Percentiles rank a stretch among this genome's conserved stretches.
phyloP scores from a whole-genome alignment of 2,113 vertebrate genomes.

The Nansenia antarctica region DNA sequence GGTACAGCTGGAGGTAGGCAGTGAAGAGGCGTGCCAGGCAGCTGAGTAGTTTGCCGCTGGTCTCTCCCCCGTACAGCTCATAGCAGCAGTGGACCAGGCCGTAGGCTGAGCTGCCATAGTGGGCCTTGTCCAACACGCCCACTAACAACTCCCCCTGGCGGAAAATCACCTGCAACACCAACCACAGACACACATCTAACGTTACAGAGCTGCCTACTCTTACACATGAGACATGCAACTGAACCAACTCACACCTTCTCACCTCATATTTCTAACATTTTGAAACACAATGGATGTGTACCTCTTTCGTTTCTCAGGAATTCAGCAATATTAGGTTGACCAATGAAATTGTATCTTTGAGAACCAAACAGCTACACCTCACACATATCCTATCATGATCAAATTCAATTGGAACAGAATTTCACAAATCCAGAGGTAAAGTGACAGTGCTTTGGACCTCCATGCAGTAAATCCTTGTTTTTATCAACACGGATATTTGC shows the following conservation, averaged over 20 bases:
- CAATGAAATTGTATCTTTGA: too few species aligned
- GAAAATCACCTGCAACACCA: slow-evolving; percentile 83
- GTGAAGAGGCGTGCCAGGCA: slow-evolving; percentile 95
- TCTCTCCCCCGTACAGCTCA: slow-evolving; percentile 91
- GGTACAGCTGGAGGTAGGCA: slow-evolving; percentile 93
- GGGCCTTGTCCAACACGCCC: slow-evolving; percentile 95
- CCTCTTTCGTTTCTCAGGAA: too few species aligned
- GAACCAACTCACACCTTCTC: background rate
- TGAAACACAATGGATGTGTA: too few species aligned
- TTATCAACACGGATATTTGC: too few species aligned
- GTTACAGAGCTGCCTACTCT: background rate
- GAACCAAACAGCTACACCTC: too few species aligned
- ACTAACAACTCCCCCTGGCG: slow-evolving; percentile 87
- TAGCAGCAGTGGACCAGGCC: slow-evolving; percentile 96
- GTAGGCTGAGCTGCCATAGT: slow-evolving; percentile 94
- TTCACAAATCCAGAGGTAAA: too few species aligned
- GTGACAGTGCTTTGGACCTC: too few species aligned
- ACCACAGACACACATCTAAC: background rate
- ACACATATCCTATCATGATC: too few species aligned
- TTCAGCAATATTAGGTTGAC: too few species aligned
- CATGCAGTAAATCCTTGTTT: too few species aligned
- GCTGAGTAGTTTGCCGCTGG: slow-evolving; percentile 89
- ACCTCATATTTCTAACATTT: background rate
- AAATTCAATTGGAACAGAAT: too few species aligned
- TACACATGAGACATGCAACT: too few species aligned